A percentile compares a stretch with the other conserved stretches of the same genome.
These are phyloP conservation scores for Scleropages formosus DNA, from an alignment of 2,797 vertebrate genomes.

Conservation along the genomic window DNA sequence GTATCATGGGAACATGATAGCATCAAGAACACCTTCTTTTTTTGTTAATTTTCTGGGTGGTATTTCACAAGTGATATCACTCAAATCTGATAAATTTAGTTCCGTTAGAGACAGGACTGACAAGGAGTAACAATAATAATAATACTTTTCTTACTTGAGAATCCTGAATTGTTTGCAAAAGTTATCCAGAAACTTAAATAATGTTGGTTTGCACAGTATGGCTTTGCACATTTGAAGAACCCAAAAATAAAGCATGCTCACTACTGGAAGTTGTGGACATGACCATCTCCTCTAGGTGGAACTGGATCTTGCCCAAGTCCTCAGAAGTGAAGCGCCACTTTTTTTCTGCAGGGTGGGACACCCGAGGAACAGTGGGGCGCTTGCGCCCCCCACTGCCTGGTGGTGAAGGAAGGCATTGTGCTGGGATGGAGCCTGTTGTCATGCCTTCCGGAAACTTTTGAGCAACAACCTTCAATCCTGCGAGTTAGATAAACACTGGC, in stretches of 20 bases:
- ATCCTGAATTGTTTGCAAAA: too few relatives aligned
- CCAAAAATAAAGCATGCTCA: slow-evolving; percentile 46
- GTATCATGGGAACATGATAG: too few relatives aligned
- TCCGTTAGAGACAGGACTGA: too few relatives aligned
- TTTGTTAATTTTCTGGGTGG: too few relatives aligned
- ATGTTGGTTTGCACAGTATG: too few relatives aligned
- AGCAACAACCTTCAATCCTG: slow-evolving; percentile 86
- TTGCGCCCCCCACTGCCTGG: slow-evolving; percentile 9
- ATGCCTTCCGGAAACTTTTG: slow-evolving; percentile 87
- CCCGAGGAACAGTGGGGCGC: slow-evolving; percentile 38
- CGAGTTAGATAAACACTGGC: background rate
- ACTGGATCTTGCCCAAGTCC: slow-evolving; percentile 78
- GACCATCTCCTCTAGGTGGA: slow-evolving; percentile 75
- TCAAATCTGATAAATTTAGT: too few relatives aligned
- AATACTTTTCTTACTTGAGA: too few relatives aligned
- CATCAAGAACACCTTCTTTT: too few relatives aligned
- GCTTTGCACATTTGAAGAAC: too few relatives aligned
- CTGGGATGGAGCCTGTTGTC: slow-evolving; percentile 77
- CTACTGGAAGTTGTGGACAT: slow-evolving; percentile 69
- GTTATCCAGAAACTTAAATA: too few relatives aligned
- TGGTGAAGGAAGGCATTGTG: slow-evolving; percentile 56
- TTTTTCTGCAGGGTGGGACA: slow-evolving; percentile 55
- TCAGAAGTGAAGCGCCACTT: slow-evolving; percentile 82
- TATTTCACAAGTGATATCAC: too few relatives aligned
- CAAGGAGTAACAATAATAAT: too few relatives aligned